A percentile compares a stretch with the other conserved stretches of the same genome.
These are phyloP conservation scores for Cynoglossus semilaevis DNA, from an alignment of 2,113 vertebrate genomes.

Conservation along the genomic window DNA sequence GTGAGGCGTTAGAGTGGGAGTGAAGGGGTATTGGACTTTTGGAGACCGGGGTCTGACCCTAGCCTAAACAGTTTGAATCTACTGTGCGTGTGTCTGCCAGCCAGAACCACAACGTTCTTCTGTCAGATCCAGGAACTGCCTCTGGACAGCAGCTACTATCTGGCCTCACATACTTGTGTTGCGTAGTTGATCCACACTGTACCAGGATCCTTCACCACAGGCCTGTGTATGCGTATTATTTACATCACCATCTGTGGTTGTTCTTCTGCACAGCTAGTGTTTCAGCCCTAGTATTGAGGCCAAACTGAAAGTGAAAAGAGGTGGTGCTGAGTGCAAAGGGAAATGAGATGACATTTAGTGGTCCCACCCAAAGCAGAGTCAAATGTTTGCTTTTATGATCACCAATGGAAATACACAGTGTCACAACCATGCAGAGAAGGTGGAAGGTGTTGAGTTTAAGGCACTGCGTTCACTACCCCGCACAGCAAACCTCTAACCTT, in stretches of 20 bases:
- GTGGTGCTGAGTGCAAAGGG: constrained; percentile 33
- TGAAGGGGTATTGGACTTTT: constrained; percentile 53
- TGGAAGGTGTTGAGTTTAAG: neutral
- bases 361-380: constrained; percentile 50
- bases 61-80: constrained; percentile 48
- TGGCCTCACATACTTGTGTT: constrained; percentile 34
- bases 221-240: constrained; percentile 30
- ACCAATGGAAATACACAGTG: constrained; percentile 35
- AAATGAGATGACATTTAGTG: constrained; percentile 57
- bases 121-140: constrained; percentile 49
- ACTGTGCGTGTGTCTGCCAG: constrained; percentile 56
- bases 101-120: constrained; percentile 50
- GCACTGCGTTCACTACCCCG: neutral
- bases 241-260: constrained; percentile 32
- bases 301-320: constrained; percentile 51
- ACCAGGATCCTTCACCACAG: constrained; percentile 38
- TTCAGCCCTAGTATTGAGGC: constrained; percentile 25
- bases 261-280: constrained; percentile 14
- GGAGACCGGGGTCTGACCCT: constrained; percentile 47
- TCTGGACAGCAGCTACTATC: constrained; percentile 41
- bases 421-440: constrained; percentile 2
- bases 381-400: constrained; percentile 22
- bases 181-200: constrained; percentile 17
- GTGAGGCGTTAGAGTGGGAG: constrained; percentile 24
- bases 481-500: constrained; percentile 11